phyloP scores from a whole-genome alignment of 2,888 invertebrate species.

The Caenorhabditis sp. region DNA sequence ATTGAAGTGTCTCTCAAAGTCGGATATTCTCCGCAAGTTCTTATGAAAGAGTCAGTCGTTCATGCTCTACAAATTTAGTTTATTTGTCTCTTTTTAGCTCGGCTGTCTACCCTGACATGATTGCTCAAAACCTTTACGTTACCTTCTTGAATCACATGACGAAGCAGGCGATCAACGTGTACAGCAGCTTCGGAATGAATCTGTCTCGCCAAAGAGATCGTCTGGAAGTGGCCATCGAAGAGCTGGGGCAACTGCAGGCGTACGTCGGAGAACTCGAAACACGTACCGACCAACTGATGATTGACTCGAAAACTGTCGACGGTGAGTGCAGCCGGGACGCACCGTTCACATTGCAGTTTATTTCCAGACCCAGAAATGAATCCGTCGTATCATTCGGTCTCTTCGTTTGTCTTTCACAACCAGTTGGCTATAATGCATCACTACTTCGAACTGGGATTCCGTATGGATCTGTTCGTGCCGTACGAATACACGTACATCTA shows the following conservation, averaged over 20 bases:
- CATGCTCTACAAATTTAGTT: background rate
- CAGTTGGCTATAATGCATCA: slow-evolving; percentile 93
- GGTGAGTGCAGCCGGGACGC: background rate
- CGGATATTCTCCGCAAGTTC: slow-evolving; percentile 36
- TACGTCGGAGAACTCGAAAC: slow-evolving; percentile 83
- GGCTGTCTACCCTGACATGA: slow-evolving; percentile 10
- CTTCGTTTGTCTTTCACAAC: slow-evolving; percentile 94
- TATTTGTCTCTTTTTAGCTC: slow-evolving; percentile 25
- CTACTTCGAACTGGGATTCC: slow-evolving; percentile 93
- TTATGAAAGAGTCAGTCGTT: slow-evolving; percentile 21
- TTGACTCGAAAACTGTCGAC: background rate
- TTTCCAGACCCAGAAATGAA: slow-evolving; percentile 24
- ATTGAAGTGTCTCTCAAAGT: slow-evolving; percentile 29
- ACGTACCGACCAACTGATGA: slow-evolving; percentile 30
- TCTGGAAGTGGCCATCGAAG: slow-evolving; percentile 90
- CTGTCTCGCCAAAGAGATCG: slow-evolving; percentile 95
- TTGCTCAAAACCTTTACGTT: background rate
- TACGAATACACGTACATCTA: slow-evolving; percentile 97
- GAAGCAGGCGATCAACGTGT: slow-evolving; percentile 10
- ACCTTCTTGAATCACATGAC: slow-evolving; percentile 23
- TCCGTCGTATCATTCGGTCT: slow-evolving; percentile 14
- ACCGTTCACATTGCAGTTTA: background rate
- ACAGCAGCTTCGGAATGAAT: slow-evolving; percentile 85
- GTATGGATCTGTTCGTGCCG: slow-evolving; percentile 93
- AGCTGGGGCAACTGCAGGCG: slow-evolving; percentile 91